Conservation (phyloP, 2,888 invertebrate genomes). For the Polyommatus icarus region DNA sequence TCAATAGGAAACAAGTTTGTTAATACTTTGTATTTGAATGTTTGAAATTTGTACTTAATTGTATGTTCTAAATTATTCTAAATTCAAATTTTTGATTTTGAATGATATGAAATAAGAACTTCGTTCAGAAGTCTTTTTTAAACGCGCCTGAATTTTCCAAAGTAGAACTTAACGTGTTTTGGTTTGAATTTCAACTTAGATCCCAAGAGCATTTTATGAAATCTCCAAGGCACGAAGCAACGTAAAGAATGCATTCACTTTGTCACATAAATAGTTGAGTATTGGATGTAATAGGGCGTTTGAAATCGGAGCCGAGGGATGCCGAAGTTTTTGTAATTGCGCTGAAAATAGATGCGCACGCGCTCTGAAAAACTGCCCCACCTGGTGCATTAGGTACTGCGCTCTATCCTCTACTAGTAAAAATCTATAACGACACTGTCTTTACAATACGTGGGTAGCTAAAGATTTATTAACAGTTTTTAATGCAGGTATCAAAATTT, state of each 20-base stretch:
- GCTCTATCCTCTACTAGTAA: background rate
- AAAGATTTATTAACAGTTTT: no score
- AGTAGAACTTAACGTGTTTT: background rate
- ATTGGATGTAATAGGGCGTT: conserved; percentile 45
- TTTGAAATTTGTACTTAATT: background rate
- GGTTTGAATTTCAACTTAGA: background rate
- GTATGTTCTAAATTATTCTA: background rate
- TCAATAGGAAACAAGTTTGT: conserved; percentile 5
- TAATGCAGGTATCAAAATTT: background rate
- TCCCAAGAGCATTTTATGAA: conserved; percentile 5
- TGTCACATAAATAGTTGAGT: conserved; percentile 37
- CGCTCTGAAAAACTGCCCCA: conserved; percentile 50
- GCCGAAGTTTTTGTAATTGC: conserved; percentile 66
- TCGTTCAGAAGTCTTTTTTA: no score
- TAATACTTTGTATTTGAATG: background rate
- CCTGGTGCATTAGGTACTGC: conserved; percentile 48
- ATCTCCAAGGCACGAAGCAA: conserved; percentile 1
- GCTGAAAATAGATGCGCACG: conserved; percentile 62
- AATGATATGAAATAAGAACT: background rate
- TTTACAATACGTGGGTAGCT: no score
- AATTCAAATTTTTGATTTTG: background rate
- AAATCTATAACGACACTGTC: background rate
- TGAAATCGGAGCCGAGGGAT: conserved; percentile 60
- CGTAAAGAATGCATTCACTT: conserved; percentile 37
- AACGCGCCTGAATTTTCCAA: no score